Evolutionary conservation across 1,140 invertebrate genomes (phyloP), one percentile per base, ranked within the genome.

Genomic region (Antheraea mylitta): DNA sequence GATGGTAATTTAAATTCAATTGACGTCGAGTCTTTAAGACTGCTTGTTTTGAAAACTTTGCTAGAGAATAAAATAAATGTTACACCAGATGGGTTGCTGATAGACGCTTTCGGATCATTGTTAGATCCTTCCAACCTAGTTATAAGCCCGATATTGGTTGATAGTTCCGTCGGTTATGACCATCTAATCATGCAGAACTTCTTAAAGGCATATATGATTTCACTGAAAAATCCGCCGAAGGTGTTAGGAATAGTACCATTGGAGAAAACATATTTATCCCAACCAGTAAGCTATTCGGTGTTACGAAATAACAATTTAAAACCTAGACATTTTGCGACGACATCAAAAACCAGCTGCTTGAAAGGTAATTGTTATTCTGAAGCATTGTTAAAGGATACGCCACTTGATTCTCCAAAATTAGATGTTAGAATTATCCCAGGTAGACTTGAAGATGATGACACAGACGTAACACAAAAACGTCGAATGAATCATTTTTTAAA

Each of bases 161-260:
- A 37, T 4, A 30, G 30, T 63, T 61, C 59, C 16, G 13, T 63
- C 16, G 30, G 30, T 36, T 63, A 63, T 16, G 37, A 63, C 16
- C 37, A 63, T 37, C 61, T 37, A n/a, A 13, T 30, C 22, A 30
- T 36, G 13, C 30, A 36, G 61, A 37, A 63, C 3, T 37, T 63
- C 61, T 7, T n/a, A 63, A 13, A 53, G 16, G 45, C 11, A 16
- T 16, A 16, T 16, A 53, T 53, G 5, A 53, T 83, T 11, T 74
- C 70, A 22, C 48, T 70, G 11, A 58, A 66, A 7, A 22, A 72
- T 60, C 78, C 77, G 13, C 74, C 75, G 58, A 79, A 58, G 64
- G 66, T 80, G 58, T 73, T 80, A 59, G 86, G 80, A 0, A 73
- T 85, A 10, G 73, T 86, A 58, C 81, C 81, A 30, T 59, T 81